These are phyloP conservation scores for Tineola bisselliella DNA, from an alignment of 2,888 invertebrate genomes.

Conservation along the genomic window DNA sequence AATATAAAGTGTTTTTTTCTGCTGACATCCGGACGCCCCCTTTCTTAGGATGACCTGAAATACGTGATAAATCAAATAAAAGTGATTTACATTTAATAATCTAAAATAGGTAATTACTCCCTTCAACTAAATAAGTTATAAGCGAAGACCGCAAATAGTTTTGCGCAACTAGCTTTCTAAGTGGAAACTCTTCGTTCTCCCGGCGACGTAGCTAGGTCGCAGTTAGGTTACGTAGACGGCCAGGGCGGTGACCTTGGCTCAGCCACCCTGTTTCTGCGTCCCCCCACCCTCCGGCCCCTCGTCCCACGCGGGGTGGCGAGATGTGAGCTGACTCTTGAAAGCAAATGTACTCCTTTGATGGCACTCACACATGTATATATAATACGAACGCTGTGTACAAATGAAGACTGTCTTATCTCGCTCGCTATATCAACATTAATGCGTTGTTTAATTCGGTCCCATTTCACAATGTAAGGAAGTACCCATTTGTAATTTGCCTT, in stretches of 20 bases:
- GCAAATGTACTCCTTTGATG: slow-evolving; percentile 16
- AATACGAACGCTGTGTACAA: background rate
- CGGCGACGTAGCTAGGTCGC: slow-evolving; percentile 49
- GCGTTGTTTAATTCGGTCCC: background rate
- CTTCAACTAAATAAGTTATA: background rate
- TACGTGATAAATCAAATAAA: too few species aligned
- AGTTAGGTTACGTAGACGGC: slow-evolving; percentile 49
- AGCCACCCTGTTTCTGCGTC: slow-evolving; percentile 20
- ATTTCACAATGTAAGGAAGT: background rate
- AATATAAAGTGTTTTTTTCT: too few species aligned
- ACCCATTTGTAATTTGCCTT: background rate
- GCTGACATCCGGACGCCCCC: too few species aligned
- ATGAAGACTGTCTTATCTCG: background rate
- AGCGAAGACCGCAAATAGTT: background rate
- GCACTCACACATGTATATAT: background rate
- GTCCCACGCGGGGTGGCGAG: slow-evolving; percentile 25
- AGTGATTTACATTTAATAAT: background rate
- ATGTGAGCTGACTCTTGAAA: slow-evolving; percentile 54
- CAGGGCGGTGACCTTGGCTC: slow-evolving; percentile 58
- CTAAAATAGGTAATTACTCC: background rate
- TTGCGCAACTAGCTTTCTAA: slow-evolving; percentile 1
- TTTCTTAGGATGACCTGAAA: too few species aligned
- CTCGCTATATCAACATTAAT: background rate
- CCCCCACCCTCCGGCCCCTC: slow-evolving; percentile 18
- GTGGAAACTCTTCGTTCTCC: slow-evolving; percentile 19